Base-by-base conservation (phyloP, 2,113 vertebrate species). In the Zosterops pallidus region DNA sequence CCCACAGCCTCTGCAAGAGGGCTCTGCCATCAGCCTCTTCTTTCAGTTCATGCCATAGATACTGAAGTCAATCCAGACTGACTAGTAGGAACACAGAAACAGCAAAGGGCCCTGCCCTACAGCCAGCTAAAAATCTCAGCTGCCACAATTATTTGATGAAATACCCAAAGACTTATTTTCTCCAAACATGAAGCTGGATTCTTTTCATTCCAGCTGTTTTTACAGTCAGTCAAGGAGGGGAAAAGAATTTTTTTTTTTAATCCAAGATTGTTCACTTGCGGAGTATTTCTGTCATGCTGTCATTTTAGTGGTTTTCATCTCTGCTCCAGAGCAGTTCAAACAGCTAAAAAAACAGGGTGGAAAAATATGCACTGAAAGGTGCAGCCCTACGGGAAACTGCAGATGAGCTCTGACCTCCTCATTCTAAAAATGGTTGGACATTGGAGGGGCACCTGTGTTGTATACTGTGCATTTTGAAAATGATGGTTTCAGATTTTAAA, bases 131-230 rank as follows among this genome's bases (percentile, higher is more conserved):
- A 0, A 47, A 56, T 41, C 74, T 46, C 69, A 63, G 62, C 62
- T 72, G 25, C 82, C 9, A 4, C 57, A 33, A 25, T 60, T 79
- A 79, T 44, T 71, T 7, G 0, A 23, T 6, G 0, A 60, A 83
- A 93, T 29, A 76, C 7, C 19, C 16, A 2, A 82, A 87, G 39
- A 53, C 7, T 60, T 69, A 4, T 79, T 53, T 68, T 46, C 35
- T 59, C 29, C 44, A 64, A 84, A 56, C 21, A 35, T 29, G 11
- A 82, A 82, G 37, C n/a, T 64, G 53, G 41, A 91, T 83, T 77
- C 28, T 89, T 93, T 86, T 81, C 33, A 83, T 93, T 92, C 86
- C 77, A 89, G 64, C 26, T 93, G 47, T 35, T 94, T 90, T 71
- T 92, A 37, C 29, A 81, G 42, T 69, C 64, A 80, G 47, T 29